Evolutionary conservation across 1,140 invertebrate genomes (phyloP).

Genomic region (Platorchestia sp.): DNA sequence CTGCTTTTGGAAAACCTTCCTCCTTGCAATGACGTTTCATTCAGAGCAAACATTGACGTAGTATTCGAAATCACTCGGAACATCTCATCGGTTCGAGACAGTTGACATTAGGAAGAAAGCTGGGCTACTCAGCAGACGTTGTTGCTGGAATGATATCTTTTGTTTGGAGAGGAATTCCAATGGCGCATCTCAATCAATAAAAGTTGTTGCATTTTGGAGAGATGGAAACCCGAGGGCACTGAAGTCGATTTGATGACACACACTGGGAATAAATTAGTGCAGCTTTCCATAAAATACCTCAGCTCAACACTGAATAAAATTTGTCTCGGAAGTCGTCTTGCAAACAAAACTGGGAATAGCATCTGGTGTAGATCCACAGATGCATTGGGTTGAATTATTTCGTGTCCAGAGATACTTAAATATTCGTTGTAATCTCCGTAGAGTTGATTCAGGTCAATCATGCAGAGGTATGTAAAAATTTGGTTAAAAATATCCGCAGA

Average conservation of each 20-base stretch:
- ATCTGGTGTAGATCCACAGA: too few species aligned
- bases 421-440: background rate
- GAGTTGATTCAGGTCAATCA: background rate
- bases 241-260: background rate
- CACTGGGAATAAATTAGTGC: background rate
- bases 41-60: slow-evolving; percentile 47
- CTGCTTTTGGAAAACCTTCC: background rate
- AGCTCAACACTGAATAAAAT: background rate
- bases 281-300: background rate
- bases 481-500: background rate
- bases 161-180: background rate
- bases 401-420: background rate
- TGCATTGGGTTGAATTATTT: too few species aligned
- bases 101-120: slow-evolving; percentile 35
- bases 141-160: background rate
- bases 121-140: background rate
- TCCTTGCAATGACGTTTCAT: slow-evolving; percentile 26
- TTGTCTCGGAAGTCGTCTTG: background rate
- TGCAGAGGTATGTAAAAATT: background rate
- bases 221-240: background rate
- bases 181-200: slow-evolving; percentile 11
- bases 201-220: background rate
- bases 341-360: background rate
- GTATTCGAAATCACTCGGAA: slow-evolving; percentile 47
- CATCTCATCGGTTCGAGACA: slow-evolving; percentile 28